A percentile compares a stretch with the other conserved stretches of the same genome.
Conservation (phyloP, 2,888 invertebrate genomes). For the Opisthograptis luteolata region DNA sequence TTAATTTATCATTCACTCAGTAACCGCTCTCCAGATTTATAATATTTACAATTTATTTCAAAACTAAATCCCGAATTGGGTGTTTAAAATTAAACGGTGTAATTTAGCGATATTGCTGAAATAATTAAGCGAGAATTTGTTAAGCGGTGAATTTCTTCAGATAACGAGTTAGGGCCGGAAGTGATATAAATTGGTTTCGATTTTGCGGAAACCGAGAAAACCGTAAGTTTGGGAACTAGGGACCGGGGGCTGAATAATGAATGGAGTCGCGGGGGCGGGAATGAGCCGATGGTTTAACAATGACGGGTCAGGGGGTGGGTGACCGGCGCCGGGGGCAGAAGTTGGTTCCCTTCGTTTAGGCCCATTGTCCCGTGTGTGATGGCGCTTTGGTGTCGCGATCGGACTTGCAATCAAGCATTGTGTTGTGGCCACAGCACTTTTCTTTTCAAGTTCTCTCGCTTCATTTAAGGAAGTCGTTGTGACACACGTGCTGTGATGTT, state of each 20-base stretch:
- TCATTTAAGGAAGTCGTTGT: neutral
- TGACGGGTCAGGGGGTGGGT: slow-evolving; percentile 14
- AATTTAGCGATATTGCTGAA: slow-evolving; percentile 15
- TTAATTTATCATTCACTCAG: slow-evolving; percentile 14
- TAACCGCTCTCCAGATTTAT: slow-evolving; percentile 1
- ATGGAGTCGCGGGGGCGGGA: slow-evolving; percentile 7
- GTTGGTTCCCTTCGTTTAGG: slow-evolving; percentile 21
- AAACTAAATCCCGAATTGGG: slow-evolving; percentile 20
- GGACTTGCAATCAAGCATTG: slow-evolving; percentile 15
- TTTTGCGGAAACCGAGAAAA: slow-evolving; percentile 22
- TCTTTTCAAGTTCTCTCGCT: neutral
- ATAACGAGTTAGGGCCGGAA: slow-evolving; percentile 17
- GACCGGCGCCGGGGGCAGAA: slow-evolving; percentile 13
- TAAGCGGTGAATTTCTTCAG: slow-evolving; percentile 3
- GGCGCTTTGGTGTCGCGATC: slow-evolving; percentile 11
- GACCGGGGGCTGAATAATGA: slow-evolving; percentile 20
- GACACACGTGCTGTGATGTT: no score
- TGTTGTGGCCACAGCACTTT: slow-evolving; percentile 10
- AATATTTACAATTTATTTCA: slow-evolving; percentile 16
- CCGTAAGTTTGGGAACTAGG: slow-evolving; percentile 11
- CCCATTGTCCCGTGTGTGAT: slow-evolving; percentile 13
- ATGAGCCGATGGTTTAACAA: slow-evolving; percentile 14
- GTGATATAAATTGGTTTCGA: slow-evolving; percentile 28
- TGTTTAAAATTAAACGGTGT: slow-evolving; percentile 21
- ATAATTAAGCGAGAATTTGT: slow-evolving; percentile 19